Conservation (phyloP, 2,888 invertebrate genomes). For the Schrankia costaestrigalis region DNA sequence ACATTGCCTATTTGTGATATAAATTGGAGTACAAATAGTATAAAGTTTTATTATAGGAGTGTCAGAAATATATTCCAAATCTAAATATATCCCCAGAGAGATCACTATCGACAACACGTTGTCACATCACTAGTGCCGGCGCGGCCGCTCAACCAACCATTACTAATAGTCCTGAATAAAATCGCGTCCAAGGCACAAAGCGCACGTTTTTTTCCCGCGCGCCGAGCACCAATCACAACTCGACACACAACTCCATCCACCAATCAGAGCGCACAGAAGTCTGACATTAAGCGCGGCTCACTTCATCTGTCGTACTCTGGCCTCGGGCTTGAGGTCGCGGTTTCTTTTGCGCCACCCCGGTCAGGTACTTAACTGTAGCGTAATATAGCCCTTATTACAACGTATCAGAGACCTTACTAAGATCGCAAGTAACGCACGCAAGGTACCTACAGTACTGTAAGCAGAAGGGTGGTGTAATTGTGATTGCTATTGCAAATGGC, state of each 20-base stretch:
- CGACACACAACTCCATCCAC: slow-evolving; percentile 46
- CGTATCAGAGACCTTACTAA: slow-evolving; percentile 6
- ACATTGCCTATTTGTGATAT: too few relatives aligned
- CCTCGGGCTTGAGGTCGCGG: slow-evolving; percentile 62
- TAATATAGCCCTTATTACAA: slow-evolving; percentile 40
- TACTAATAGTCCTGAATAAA: slow-evolving; percentile 78
- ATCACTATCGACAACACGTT: slow-evolving; percentile 12
- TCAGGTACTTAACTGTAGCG: slow-evolving; percentile 11
- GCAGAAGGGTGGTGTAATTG: slow-evolving; percentile 52
- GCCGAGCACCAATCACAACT: slow-evolving; percentile 58
- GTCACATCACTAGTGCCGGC: slow-evolving; percentile 41
- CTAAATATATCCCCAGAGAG: too few relatives aligned
- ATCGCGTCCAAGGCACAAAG: slow-evolving; percentile 68
- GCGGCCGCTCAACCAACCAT: slow-evolving; percentile 65
- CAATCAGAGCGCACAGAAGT: slow-evolving; percentile 67
- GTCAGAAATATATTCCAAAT: too few relatives aligned
- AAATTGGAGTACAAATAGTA: too few relatives aligned
- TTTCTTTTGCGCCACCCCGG: slow-evolving; percentile 36
- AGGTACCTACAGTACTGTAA: slow-evolving; percentile 1
- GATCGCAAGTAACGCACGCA: not conserved
- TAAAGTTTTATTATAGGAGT: too few relatives aligned
- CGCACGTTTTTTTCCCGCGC: slow-evolving; percentile 58
- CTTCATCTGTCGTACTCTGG: slow-evolving; percentile 59
- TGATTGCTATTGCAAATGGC: slow-evolving; percentile 76
- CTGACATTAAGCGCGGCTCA: slow-evolving; percentile 67